These are phyloP conservation scores for Pachypeltis micranthus DNA, from an alignment of 1,140 invertebrate genomes.

Conservation along the genomic window DNA sequence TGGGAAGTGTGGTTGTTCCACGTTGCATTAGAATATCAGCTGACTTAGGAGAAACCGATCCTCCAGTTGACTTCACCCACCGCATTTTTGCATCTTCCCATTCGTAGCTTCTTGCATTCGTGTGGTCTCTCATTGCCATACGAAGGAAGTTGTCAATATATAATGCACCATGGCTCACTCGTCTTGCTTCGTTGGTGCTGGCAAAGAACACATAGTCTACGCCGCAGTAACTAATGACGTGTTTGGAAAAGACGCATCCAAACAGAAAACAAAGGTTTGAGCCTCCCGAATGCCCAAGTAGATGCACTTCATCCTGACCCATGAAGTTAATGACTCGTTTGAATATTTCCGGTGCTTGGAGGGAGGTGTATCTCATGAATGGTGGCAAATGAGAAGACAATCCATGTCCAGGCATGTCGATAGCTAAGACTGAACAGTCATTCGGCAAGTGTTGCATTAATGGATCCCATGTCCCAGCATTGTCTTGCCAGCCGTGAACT, in stretches of 20 bases:
- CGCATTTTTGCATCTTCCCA: constrained; percentile 19
- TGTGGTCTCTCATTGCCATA: constrained; percentile 41
- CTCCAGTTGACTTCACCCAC: constrained; percentile 51
- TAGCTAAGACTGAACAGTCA: constrained; percentile 43
- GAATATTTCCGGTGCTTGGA: constrained; percentile 49
- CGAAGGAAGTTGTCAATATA: constrained; percentile 58
- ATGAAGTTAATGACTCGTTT: constrained; percentile 62
- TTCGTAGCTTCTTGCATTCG: constrained; percentile 2
- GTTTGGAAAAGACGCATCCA: constrained; percentile 58
- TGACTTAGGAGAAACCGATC: constrained; percentile 49
- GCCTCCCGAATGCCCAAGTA: constrained; percentile 70
- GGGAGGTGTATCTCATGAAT: constrained; percentile 50
- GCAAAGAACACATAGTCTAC: constrained; percentile 31
- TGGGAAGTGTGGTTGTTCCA: constrained; percentile 44
- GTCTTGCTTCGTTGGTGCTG: constrained; percentile 54
- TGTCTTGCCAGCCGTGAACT: constrained; percentile 83
- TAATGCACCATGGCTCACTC: constrained; percentile 45
- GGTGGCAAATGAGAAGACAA: constrained; percentile 60
- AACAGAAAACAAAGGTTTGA: constrained; percentile 68
- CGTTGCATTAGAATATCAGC: constrained; percentile 57
- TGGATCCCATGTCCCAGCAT: constrained; percentile 77
- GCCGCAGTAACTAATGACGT: constrained; percentile 36
- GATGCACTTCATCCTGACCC: constrained; percentile 61
- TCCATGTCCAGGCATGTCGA: constrained; percentile 74
- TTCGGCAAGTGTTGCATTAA: constrained; percentile 57